Base-by-base conservation (phyloP, 1,140 invertebrate species). In the Drepana arcuata region DNA sequence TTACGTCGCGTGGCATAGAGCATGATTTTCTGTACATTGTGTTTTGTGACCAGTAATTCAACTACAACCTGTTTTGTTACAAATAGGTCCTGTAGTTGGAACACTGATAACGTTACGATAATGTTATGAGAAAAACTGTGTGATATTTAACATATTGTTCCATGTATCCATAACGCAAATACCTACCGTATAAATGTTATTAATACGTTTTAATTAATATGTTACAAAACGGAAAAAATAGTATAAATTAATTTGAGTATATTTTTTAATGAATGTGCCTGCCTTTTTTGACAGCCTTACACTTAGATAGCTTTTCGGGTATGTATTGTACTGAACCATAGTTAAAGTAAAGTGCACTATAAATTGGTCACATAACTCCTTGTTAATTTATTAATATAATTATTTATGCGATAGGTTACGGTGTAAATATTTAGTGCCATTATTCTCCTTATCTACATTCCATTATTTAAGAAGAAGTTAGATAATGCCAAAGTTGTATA, bases 371-470 rank as follows among this genome's bases (percentile, higher is more conserved):
- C 18, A 4, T 21, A 9, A 21, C 4, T 21, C 4, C 4, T 5
- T 5, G 4, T 9, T 4, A 21, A 21, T 4, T 5, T 21, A 21
- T 21, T 21, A 5, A 21, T 9, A 21, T 21, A 21, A 5, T 21
- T 21, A 21, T 4, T 21, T 21, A 21, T 21, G 6, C 10, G 2
- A 26, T 26, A 26, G 6, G n/a, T 65, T n/a, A 72, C 34, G 39
- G 49, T 79, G 75, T 80, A 80, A 70, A 80, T 80, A 75, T 58
- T 57, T 65, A 73, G 75, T 80, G 75, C 75, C 75, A 80, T 80
- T 62, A 68, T 43, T 73, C 63, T 63, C 62, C 59, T 60, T 53
- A 51, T 46, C 49, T 44, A 45, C 48, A 27, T 59, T 29, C 31
- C 15, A 54, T 41, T 45, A 38, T 44, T 42, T 50, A 45, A 36